phyloP scores from a whole-genome alignment of 2,888 invertebrate species.

The Caenorhabditis macrosperma region DNA sequence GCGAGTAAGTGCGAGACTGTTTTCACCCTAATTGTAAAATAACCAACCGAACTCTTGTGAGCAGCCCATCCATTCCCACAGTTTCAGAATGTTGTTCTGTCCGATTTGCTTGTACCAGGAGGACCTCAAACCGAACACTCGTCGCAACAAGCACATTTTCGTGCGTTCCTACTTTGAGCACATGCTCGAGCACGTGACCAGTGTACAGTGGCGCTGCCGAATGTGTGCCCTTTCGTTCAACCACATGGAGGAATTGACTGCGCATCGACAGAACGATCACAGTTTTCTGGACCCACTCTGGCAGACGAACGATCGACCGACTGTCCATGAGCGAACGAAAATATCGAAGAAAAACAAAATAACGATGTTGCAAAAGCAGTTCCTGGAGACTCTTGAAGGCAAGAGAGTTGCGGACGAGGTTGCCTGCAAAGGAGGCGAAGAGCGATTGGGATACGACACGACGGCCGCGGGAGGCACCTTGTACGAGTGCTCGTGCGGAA shows the following conservation, averaged over 20 bases:
- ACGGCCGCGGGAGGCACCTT: slow-evolving; percentile 8
- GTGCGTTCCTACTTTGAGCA: slow-evolving; percentile 14
- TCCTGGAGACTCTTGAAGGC: slow-evolving; percentile 34
- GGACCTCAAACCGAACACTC: slow-evolving; percentile 20
- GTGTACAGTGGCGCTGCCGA: slow-evolving; percentile 11
- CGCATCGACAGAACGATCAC: slow-evolving; percentile 29
- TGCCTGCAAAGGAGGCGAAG: slow-evolving; percentile 5
- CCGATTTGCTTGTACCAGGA: slow-evolving; percentile 44
- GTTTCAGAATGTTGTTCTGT: slow-evolving; percentile 41
- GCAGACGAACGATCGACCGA: slow-evolving; percentile 9
- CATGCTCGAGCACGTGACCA: slow-evolving; percentile 19
- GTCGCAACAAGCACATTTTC: slow-evolving; percentile 16
- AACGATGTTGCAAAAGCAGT: slow-evolving; percentile 7
- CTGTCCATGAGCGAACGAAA: not conserved
- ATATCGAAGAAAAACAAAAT: slow-evolving; percentile 18
- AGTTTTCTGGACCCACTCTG: not conserved
- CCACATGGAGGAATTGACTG: not conserved
- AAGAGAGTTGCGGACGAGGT: slow-evolving; percentile 44
- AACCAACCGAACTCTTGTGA: not conserved
- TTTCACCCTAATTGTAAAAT: not conserved
- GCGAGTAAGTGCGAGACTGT: slow-evolving; percentile 35
- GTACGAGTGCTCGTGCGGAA: slow-evolving; percentile 37
- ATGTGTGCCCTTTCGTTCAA: slow-evolving; percentile 36
- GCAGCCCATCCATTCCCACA: not conserved
- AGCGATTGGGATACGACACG: slow-evolving; percentile 39